Evolutionary conservation across 1,140 invertebrate species (phyloP), one percentile per base, ranked within the genome.

Genomic region (Onthophagus taurus): DNA sequence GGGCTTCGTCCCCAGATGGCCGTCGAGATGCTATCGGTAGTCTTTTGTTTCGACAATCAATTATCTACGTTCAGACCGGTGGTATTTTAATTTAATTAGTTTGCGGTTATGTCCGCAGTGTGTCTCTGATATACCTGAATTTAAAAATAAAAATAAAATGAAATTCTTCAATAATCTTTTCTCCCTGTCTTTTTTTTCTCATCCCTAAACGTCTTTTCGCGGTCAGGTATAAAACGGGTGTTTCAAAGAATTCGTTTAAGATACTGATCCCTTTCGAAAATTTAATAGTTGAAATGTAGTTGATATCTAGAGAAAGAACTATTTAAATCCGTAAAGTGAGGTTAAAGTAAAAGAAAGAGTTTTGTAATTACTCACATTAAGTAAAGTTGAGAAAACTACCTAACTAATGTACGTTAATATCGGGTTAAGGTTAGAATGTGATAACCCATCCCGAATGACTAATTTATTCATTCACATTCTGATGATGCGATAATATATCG

Each of bases 41-140:
- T 39, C 56, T 58, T 58, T 58, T 58, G 56, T 58, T 58, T 58
- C 56, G 52, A 58, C 56, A 58, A 58, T 58, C 53, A 58, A 58
- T 58, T 58, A 58, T 58, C 49, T 58, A 42, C 47, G 53, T 48
- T 52, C 39, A 50, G 46, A 48, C 50, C 51, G 52, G 53, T 50
- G 53, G 53, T 42, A 58, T 58, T 58, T 58, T 55, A 58, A 58
- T 58, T 58, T 55, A 58, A 58, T 58, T 58, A 58, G 51, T 49
- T 49, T 51, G 44, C 49, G 52, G 51, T 34, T 37, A 37, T 41
- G 29, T 51, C 49, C 52, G 48, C 46, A 47, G 42, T 47, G 49
- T 44, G 51, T 56, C 48, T 50, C 41, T 38, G 19, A 19, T 47
- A 45, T 37, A 29, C 5, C 2, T 29, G 19, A 18, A 16, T 14